A percentile compares a stretch with the other conserved stretches of the same genome.
Conservation (phyloP, 30 jellyfish, hydroid and myxozoan genomes). For the Aurelia coerulea region DNA sequence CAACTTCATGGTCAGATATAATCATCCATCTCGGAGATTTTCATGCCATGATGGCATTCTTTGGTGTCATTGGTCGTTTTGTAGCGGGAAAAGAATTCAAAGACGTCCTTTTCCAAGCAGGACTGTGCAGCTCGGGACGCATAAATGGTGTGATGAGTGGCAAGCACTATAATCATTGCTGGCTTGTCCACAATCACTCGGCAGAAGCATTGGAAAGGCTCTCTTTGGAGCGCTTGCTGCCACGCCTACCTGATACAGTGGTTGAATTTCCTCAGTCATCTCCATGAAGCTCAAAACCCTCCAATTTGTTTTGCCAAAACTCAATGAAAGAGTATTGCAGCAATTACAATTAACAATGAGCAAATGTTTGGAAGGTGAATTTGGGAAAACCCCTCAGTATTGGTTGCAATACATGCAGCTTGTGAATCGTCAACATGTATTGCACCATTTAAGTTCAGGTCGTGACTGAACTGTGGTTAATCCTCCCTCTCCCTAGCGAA, state of each 20-base stretch:
- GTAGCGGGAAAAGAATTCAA: slow-evolving; percentile 38
- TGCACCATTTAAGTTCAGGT: too few species aligned
- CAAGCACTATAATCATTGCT: slow-evolving; percentile 41
- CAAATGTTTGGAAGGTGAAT: slow-evolving; percentile 26
- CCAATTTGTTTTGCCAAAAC: slow-evolving; percentile 8
- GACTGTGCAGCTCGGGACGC: too few species aligned
- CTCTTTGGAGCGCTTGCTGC: slow-evolving; percentile 21
- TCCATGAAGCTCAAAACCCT: slow-evolving; percentile 33
- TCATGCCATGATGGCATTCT: too few species aligned
- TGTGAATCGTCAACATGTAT: too few species aligned
- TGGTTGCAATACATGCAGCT: too few species aligned
- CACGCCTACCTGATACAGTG: slow-evolving; percentile 22
- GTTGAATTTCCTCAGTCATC: not conserved
- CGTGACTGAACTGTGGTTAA: too few species aligned
- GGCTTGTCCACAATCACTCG: slow-evolving; percentile 37
- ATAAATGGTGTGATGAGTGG: too few species aligned
- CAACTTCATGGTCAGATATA: too few species aligned
- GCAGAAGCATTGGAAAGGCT: slow-evolving; percentile 52
- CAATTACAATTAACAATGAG: not conserved
- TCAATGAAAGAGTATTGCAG: slow-evolving; percentile 19
- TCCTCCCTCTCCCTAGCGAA: too few species aligned
- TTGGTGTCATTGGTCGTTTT: too few species aligned
- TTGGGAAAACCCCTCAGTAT: too few species aligned
- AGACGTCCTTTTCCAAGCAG: slow-evolving; percentile 26
- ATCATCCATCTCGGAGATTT: too few species aligned